Percentiles rank a stretch among this genome's conserved stretches.
These are phyloP conservation scores for Bombus huntii DNA, from an alignment of 1,140 invertebrate genomes.

Conservation along the genomic window DNA sequence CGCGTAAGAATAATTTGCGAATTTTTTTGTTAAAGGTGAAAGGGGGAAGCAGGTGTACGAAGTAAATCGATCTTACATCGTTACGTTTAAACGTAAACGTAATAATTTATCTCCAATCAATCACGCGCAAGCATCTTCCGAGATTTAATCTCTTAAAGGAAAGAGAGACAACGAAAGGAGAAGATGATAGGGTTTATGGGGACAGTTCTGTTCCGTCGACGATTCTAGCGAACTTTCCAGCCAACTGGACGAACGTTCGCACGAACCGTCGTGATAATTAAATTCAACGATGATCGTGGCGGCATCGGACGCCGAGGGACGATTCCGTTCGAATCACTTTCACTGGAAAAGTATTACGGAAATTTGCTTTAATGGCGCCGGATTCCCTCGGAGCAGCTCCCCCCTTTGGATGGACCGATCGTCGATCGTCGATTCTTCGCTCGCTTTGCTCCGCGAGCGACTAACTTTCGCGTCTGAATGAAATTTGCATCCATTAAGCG, in stretches of 20 bases:
- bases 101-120: not conserved
- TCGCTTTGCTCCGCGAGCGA: not conserved
- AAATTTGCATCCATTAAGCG: constrained; percentile 42
- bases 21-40: not conserved
- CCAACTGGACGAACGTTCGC: not conserved
- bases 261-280: constrained; percentile 24
- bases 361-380: constrained; percentile 13
- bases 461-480: constrained; percentile 23
- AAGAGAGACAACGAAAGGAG: not conserved
- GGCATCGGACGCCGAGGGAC: not conserved
- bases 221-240: not conserved
- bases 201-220: not conserved
- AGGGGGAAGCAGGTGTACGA: not conserved
- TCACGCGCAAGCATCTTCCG: not conserved
- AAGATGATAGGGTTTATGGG: not conserved
- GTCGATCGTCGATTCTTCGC: not conserved
- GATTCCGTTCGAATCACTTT: constrained; percentile 39
- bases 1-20: not conserved
- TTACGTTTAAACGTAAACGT: not conserved
- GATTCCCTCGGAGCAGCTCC: not conserved
- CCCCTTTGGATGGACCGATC: not conserved
- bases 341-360: constrained; percentile 20
- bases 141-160: not conserved
- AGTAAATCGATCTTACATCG: too few relatives aligned
- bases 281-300: constrained; percentile 36